Percentiles rank a stretch among this genome's conserved stretches.
Conservation (phyloP, 2,888 invertebrate species). For the Heliconius ethilla region DNA sequence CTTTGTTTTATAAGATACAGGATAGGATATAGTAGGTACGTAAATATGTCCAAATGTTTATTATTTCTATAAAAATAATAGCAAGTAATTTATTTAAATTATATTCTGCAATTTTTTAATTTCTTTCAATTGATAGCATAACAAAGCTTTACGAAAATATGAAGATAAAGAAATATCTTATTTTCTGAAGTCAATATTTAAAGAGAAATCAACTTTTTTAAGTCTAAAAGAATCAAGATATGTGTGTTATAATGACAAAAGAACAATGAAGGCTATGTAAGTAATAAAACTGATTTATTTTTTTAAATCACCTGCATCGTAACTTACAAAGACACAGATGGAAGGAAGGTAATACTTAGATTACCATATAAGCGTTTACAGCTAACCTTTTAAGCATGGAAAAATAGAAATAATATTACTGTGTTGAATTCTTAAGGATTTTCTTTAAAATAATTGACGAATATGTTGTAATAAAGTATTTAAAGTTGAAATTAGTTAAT, state of each 20-base stretch:
- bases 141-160: background rate
- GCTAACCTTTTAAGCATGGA: background rate
- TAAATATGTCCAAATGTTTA: background rate
- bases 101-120: too few species aligned
- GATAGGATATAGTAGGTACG: background rate
- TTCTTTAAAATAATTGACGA: background rate
- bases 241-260: background rate
- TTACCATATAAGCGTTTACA: background rate
- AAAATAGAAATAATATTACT: background rate
- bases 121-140: too few species aligned
- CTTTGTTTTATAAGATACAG: too few species aligned
- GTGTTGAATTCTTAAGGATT: background rate
- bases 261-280: background rate
- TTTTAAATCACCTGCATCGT: background rate
- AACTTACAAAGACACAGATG: background rate
- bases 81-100: too few species aligned
- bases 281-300: background rate
- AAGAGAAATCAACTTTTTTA: background rate
- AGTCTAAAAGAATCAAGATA: too few species aligned
- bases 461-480: background rate
- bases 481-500: background rate
- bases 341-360: background rate
- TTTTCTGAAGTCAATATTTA: background rate
- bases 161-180: background rate
- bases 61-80: background rate